Evolutionary conservation across 2,888 invertebrate species (phyloP).

Genomic region (Muscina levida): DNA sequence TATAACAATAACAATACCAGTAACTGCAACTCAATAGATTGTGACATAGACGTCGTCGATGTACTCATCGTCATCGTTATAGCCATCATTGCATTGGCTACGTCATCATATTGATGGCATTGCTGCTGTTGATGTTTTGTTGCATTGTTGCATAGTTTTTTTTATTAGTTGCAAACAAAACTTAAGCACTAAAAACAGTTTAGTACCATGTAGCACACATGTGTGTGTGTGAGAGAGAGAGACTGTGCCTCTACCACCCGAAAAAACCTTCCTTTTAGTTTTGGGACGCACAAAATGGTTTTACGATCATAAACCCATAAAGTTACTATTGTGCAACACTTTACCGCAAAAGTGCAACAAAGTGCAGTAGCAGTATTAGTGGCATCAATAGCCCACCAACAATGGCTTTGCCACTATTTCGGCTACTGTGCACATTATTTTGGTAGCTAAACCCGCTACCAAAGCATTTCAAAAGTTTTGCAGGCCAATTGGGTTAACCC

Average conservation of each 20-base stretch:
- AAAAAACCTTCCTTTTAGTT: conserved; percentile 66
- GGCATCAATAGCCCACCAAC: conserved; percentile 43
- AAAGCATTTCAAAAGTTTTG: conserved; percentile 50
- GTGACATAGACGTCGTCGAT: conserved; percentile 39
- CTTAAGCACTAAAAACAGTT: conserved; percentile 51
- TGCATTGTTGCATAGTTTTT: conserved; percentile 26
- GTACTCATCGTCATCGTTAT: conserved; percentile 39
- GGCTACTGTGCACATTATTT: conserved; percentile 42
- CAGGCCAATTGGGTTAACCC: conserved; percentile 69
- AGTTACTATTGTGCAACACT: conserved; percentile 69
- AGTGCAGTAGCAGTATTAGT: conserved; percentile 65
- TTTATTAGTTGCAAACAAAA: conserved; percentile 53
- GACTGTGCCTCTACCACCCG: no score
- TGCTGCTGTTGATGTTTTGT: conserved; percentile 23
- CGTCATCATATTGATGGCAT: conserved; percentile 5
- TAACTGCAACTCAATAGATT: conserved; percentile 71
- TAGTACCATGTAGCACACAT: conserved; percentile 11
- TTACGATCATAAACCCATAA: conserved; percentile 78
- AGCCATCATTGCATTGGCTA: conserved; percentile 45
- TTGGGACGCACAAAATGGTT: conserved; percentile 70
- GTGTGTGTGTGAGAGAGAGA: conserved; percentile 9
- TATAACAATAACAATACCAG: conserved; percentile 28
- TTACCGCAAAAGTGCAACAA: conserved; percentile 76
- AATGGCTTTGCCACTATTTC: conserved; percentile 37
- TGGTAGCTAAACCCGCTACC: conserved; percentile 20